Percentiles rank a stretch among this genome's conserved stretches.
Conservation (phyloP, 2,797 vertebrate genomes). For the Parambassis ranga region DNA sequence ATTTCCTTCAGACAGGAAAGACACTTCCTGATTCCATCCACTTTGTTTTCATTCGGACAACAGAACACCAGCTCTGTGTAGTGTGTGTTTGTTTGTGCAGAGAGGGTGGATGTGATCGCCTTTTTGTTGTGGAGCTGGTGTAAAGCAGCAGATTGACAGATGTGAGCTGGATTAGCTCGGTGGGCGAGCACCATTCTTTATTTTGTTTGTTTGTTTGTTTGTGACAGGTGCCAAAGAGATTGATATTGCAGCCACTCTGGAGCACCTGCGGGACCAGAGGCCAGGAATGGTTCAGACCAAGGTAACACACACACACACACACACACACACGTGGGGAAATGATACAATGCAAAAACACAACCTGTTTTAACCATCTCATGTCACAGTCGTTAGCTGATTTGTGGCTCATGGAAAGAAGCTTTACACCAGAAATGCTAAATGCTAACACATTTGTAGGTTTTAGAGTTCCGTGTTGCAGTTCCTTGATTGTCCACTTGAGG, state of each 20-base stretch:
- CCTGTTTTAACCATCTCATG: no score
- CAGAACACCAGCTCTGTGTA: conserved; percentile 18
- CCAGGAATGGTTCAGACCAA: conserved; percentile 97
- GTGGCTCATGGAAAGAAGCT: no score
- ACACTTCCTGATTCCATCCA: no score
- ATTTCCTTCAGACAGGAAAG: conserved; percentile 8
- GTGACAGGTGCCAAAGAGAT: conserved; percentile 97
- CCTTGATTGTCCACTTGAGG: no score
- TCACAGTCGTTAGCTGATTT: no score
- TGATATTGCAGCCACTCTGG: conserved; percentile 97
- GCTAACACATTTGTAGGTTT: no score
- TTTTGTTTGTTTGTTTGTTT: conserved; percentile 34
- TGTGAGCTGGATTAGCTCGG: conserved; percentile 78
- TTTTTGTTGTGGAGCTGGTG: conserved; percentile 37
- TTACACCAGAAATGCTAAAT: no score
- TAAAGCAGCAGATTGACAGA: conserved; percentile 74
- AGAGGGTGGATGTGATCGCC: conserved; percentile 41
- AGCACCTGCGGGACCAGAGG: conserved; percentile 97
- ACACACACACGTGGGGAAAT: background rate
- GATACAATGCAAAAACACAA: background rate
- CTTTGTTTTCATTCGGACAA: conserved; percentile 5
- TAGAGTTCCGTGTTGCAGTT: no score
- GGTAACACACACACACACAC: conserved; percentile 78
- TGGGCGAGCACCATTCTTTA: conserved; percentile 33
- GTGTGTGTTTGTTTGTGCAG: conserved; percentile 6